Evolutionary conservation across 2,113 vertebrate species (phyloP).

Genomic region (Grammomys dolichurus): DNA sequence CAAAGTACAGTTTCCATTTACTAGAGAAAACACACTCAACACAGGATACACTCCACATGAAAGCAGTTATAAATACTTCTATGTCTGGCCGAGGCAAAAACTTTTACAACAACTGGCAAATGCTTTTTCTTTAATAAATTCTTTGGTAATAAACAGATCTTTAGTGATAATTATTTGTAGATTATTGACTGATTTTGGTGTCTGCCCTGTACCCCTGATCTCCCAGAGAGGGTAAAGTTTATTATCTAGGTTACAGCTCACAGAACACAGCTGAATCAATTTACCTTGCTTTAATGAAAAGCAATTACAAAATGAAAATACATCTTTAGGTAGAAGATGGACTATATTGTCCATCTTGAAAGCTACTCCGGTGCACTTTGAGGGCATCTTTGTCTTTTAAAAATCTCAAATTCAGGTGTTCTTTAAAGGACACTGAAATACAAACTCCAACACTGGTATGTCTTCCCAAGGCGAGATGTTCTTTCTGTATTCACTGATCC

Average conservation of each 20-base stretch:
- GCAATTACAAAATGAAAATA: conserved; percentile 58
- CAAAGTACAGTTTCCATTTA: not conserved
- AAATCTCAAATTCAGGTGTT: conserved; percentile 32
- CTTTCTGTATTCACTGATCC: conserved; percentile 18
- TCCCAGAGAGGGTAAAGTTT: not conserved
- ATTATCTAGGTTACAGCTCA: conserved; percentile 22
- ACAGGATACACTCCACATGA: not conserved
- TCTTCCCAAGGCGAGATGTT: conserved; percentile 46
- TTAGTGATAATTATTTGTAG: not conserved
- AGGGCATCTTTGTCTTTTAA: conserved; percentile 60
- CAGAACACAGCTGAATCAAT: conserved; percentile 10
- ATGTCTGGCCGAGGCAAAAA: not conserved
- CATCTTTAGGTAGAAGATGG: conserved; percentile 40
- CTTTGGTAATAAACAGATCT: conserved; percentile 73
- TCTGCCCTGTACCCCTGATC: not conserved
- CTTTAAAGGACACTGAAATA: conserved; percentile 58
- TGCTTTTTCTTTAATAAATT: conserved; percentile 66
- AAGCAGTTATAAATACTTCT: conserved; percentile 21
- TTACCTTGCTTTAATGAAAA: conserved; percentile 36
- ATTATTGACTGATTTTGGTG: conserved; percentile 62
- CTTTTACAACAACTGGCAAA: conserved; percentile 59
- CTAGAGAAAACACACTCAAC: not conserved
- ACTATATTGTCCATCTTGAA: not conserved
- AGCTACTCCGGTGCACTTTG: conserved; percentile 45
- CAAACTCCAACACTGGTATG: not conserved